Percentiles rank a stretch among this genome's conserved stretches.
Conservation (phyloP, 2,113 vertebrate species). For the Calypte anna region DNA sequence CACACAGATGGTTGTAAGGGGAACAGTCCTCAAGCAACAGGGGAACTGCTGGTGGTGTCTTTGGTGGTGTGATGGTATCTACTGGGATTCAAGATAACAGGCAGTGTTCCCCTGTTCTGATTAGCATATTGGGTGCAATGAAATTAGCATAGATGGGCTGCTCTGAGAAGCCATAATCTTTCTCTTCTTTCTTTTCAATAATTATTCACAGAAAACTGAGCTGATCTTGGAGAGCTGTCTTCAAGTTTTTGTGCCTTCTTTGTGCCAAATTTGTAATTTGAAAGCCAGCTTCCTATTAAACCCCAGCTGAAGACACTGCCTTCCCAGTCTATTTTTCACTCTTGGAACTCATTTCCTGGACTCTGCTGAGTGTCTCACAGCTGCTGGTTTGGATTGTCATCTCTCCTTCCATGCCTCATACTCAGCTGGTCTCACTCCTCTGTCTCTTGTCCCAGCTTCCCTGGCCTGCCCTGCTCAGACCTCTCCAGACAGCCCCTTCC, state of each 20-base stretch:
- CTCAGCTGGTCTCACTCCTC: background rate
- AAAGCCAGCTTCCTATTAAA: slow-evolving; percentile 34
- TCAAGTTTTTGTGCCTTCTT: slow-evolving; percentile 9
- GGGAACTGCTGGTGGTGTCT: background rate
- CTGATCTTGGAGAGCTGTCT: background rate
- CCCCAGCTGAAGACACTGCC: background rate
- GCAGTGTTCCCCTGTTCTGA: background rate
- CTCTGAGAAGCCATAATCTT: background rate
- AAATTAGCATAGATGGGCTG: background rate
- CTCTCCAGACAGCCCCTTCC: background rate
- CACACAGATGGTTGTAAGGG: background rate
- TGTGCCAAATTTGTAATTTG: background rate
- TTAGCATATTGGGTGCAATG: background rate
- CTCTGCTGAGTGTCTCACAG: background rate
- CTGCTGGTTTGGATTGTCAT: background rate
- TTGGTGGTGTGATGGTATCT: background rate
- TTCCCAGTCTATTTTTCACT: background rate
- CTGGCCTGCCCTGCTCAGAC: background rate
- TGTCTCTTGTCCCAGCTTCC: background rate
- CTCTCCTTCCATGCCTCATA: background rate
- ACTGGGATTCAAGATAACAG: background rate
- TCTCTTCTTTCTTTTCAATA: background rate
- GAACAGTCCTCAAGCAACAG: too few relatives aligned
- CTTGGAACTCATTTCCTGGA: background rate
- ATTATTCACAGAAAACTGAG: background rate